Percentiles rank a stretch among this genome's conserved stretches.
Conservation (phyloP, 2,797 vertebrate species). For the Girardinus metallicus region DNA sequence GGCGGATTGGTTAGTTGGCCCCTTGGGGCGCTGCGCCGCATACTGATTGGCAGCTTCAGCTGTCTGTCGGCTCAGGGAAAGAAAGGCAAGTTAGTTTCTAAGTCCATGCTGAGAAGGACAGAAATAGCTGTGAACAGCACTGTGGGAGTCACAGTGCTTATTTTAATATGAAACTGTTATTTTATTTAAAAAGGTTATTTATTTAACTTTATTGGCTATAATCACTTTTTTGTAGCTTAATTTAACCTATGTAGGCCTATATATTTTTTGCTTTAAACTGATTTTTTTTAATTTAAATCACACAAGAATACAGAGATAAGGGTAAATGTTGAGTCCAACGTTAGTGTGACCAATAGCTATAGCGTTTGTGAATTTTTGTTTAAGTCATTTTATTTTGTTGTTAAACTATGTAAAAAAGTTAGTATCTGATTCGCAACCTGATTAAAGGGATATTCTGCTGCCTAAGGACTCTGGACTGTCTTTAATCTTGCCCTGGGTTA, state of each 20-base stretch:
- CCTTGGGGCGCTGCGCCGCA: conserved; percentile 35
- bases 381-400: neutral
- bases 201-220: neutral
- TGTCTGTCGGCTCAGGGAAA: conserved; percentile 67
- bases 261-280: neutral
- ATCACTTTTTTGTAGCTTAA: neutral
- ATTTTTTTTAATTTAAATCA: neutral
- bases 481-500: neutral
- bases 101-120: conserved; percentile 64
- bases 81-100: conserved; percentile 33
- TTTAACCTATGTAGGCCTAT: neutral
- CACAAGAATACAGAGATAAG: neutral
- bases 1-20: conserved; percentile 71
- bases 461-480: neutral
- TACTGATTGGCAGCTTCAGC: conserved; percentile 80
- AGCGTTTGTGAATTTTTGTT: neutral
- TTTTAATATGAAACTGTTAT: neutral
- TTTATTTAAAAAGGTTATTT: neutral
- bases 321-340: neutral
- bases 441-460: neutral
- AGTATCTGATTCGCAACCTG: neutral
- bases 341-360: neutral
- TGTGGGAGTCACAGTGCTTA: conserved; percentile 16
- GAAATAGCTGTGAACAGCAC: conserved; percentile 65
- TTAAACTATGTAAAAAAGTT: neutral